Base-by-base conservation (phyloP, 1,140 invertebrate genomes). In the Cyrtorhinus lividipennis region DNA sequence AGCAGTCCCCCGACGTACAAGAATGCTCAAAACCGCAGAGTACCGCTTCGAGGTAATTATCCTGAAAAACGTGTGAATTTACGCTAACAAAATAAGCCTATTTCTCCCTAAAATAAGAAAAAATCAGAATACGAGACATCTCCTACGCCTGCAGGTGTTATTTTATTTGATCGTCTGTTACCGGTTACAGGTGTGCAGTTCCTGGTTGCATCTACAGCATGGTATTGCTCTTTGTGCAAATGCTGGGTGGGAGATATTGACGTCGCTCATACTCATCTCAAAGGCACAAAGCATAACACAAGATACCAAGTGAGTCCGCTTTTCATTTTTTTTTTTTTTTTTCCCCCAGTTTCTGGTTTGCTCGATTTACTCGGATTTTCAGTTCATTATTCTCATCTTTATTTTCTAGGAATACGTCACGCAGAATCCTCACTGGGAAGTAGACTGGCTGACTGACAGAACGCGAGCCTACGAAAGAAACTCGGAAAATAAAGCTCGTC, bases 211-310 rank as follows among this genome's bases (percentile, higher is more conserved):
- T 83, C 88, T 0, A 84, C 85, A 13, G 86, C 87, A n/a, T 91
- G 88, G 88, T 92, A 87, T 74, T 92, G 89, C 73, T 87, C 87
- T 70, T 76, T 92, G 27, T 92, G 89, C 68, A 82, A 88, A 71
- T 77, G 81, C 64, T 92, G 88, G 84, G 88, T 91, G 66, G 89
- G 88, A 0, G 89, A 92, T 72, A 78, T 89, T 46, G 86, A 90
- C 72, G 90, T 88, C 73, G 88, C 88, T 10, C 87, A 85, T 24
- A 78, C 86, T 2, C 89, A 92, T 76, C 75, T 92, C 53, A 90
- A 90, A 69, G 88, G 85, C 0, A 76, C 83, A 60, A 71, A 77
- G 2, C 89, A 92, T 74, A 82, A 84, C 62, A 81, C 85, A 65
- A 87, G 87, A 71, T 91, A 86, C 73, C 78, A 82, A 46, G 88